Conservation (phyloP, 2,888 invertebrate species). For the Clivina fossor region DNA sequence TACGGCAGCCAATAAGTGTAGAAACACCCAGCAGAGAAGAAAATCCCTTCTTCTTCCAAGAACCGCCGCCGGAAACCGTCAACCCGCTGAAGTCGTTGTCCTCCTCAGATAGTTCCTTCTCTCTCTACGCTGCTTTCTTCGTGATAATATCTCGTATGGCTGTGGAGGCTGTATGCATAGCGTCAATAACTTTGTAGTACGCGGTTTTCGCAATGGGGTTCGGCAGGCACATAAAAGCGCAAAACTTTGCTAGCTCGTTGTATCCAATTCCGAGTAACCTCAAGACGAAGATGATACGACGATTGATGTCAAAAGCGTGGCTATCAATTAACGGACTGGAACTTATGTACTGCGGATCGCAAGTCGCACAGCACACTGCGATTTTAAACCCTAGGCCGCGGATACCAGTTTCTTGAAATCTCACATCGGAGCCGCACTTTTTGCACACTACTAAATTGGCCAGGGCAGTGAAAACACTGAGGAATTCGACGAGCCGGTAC, state of each 20-base stretch:
- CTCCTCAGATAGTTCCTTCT: constrained; percentile 21
- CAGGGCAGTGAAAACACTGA: constrained; percentile 20
- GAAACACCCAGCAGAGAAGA: constrained; percentile 39
- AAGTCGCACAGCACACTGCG: constrained; percentile 36
- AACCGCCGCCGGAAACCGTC: constrained; percentile 37
- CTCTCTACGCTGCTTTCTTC: constrained; percentile 17
- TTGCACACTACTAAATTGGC: constrained; percentile 36
- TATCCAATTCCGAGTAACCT: constrained; percentile 38
- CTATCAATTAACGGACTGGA: constrained; percentile 35
- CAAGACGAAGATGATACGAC: constrained; percentile 38
- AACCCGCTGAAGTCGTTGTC: constrained; percentile 18
- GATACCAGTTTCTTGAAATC: constrained; percentile 36
- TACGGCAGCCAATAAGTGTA: constrained; percentile 39
- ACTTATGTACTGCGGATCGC: constrained; percentile 34
- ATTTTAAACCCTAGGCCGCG: constrained; percentile 39
- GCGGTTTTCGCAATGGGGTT: constrained; percentile 36
- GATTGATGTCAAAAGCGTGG: constrained; percentile 38
- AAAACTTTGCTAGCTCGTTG: constrained; percentile 36
- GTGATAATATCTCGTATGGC: constrained; percentile 18
- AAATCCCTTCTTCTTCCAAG: constrained; percentile 40
- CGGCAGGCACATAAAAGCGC: constrained; percentile 39
- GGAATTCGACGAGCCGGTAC: constrained; percentile 8
- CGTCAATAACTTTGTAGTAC: constrained; percentile 29
- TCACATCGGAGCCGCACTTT: constrained; percentile 36
- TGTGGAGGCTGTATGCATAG: constrained; percentile 27